Base-by-base conservation (phyloP, 2,113 vertebrate genomes). In the Lepisosteus osseus region DNA sequence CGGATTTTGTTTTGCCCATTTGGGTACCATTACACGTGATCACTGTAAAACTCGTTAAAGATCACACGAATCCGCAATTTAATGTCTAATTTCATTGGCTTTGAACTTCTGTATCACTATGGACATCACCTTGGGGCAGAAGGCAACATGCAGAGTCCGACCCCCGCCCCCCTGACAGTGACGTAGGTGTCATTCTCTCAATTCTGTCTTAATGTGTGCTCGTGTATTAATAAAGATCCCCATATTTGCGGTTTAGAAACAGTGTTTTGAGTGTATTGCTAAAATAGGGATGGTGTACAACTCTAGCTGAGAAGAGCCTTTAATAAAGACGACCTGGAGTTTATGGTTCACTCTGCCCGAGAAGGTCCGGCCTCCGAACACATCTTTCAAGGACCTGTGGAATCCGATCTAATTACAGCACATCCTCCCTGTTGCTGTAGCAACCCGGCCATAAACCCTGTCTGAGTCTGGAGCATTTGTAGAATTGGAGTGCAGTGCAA, bases 371-470 rank as follows among this genome's bases (percentile, higher is more conserved):
- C 83, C 89, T 78, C 77, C 88, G 70, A 79, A 84, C 89, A 91
- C 93, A 90, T 91, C 94, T 79, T 89, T 88, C 92, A 81, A 89
- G 89, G 84, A 85, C 90, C 86, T 90, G 91, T 93, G 95, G 94
- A 95, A 97, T 96, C 90, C 87, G 91, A 88, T 90, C 93, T 94
- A 93, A 94, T 97, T 95, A 94, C 93, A 89, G 89, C 88, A 88
- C 94, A 95, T 96, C 94, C 93, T 96, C 92, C 88, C 83, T 91
- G 89, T 88, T 90, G 91, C 94, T 96, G 90, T 88, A 95, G 94
- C 94, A 97, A 95, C 94, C 91, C 78, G 89, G 91, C 91, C 92
- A 92, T 97, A 97, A 98, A 95, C 96, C 82, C 86, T 87, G 90
- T 86, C 93, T 91, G 80, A 88, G 92, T 92, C 92, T 90, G 84